Evolutionary conservation across 2,888 invertebrate genomes (phyloP), one percentile per base, ranked within the genome.

Genomic region (Lasioglossum pauxillum): DNA sequence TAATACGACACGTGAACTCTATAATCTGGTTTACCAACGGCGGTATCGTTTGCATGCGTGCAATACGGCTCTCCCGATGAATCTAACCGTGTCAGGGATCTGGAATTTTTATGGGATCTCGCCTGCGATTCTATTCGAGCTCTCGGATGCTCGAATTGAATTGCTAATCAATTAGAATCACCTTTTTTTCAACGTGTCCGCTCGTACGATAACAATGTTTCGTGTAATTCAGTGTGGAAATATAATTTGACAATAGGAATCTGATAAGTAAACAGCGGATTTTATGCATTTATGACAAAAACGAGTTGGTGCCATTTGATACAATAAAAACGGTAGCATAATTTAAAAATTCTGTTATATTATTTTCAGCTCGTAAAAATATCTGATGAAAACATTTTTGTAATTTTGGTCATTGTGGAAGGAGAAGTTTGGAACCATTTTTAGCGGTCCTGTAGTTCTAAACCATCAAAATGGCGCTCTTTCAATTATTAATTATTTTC

Each of bases 1-100:
- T 90, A 90, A 90, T 90, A 88, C 90, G 88, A 90, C 90, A 90
- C 90, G 90, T 90, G 88, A 90, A 91, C 91, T 84, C 90, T 84
- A 88, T 91, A 88, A 90, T 90, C 88, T 88, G 87, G 80, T 82
- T 80, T 84, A 83, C 79, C 82, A 80, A 81, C 64, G 81, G 73
- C 82, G 86, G 78, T 83, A 80, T 82, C 81, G 76, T 67, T 57
- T 44, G 82, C 72, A 80, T 82, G 71, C 81, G 80, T 49, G 75
- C 83, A 82, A 80, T 83, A 85, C 73, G 72, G 64, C 71, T 76
- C 49, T 75, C 67, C 78, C 46, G 53, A 78, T 76, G 49, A 75
- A 88, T 83, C 79, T 75, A 85, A 85, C 83, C 79, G 88, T 88
- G 85, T 83, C 80, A 79, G 83, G 71, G 71, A 89, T 90, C 69